Base-by-base conservation (phyloP, 2,888 invertebrate species). In the Mechanitis mazaeus region DNA sequence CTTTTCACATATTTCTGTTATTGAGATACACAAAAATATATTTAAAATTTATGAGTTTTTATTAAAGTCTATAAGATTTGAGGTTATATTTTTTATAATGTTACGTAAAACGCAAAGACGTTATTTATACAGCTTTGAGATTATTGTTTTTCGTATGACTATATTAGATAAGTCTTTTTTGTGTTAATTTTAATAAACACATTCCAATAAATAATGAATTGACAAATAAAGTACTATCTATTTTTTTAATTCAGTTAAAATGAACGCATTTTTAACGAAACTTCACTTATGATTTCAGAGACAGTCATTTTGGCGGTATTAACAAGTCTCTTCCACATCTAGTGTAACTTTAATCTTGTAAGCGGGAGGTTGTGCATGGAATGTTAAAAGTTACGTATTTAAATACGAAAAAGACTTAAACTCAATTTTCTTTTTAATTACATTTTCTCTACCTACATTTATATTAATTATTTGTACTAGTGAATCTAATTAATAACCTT, bases 321-420 rank as follows among this genome's bases (percentile, higher is more conserved):
- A 59, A 55, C 53, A 68, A 65, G 64, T 70, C 6, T 3, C 35
- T 5, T 5, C 35, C 6, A 5, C 35, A 35, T 5, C 35, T 35
- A 79, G 79, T 79, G 67, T 60, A 63, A 65, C 64, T 72, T 71
- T 60, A 54, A 38, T n/a, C 5, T 45, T 58, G 33, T 0, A 3
- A 3, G 63, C 33, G 66, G 54, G 28, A 65, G 68, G 71, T 75
- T 67, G 79, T 71, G 47, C 57, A 64, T 28, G 46, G 9, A 55
- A 64, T 70, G 72, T 67, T 66, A 72, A 75, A 64, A 66, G 65
- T 72, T 74, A 69, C 80, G 79, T 76, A 69, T 72, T 72, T 58
- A 63, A 68, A 68, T 70, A 76, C 78, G 79, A 64, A 69, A 69
- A 66, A 53, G 55, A 31, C 53, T 58, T 55, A 47, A 53, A 11